phyloP scores from a whole-genome alignment of 1,140 invertebrate genomes.

The Venustaconcha ellipsiformis region DNA sequence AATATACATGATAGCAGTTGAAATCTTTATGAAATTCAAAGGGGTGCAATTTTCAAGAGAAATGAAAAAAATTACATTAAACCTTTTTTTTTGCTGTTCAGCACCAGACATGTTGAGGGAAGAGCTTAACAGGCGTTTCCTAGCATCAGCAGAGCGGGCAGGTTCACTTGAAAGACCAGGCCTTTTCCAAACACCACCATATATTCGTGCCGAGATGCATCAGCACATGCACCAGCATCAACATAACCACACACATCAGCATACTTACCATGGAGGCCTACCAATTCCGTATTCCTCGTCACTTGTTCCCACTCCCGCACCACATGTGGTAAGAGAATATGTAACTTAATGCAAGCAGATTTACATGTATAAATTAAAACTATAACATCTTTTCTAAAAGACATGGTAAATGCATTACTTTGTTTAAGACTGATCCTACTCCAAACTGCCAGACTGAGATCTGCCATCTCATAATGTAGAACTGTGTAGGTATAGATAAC shows the following conservation, averaged over 20 bases:
- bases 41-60: too few species aligned
- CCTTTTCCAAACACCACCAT: slow-evolving; percentile 73
- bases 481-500: too few species aligned
- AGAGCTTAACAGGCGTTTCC: slow-evolving; percentile 91
- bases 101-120: slow-evolving; percentile 84
- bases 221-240: slow-evolving; percentile 74
- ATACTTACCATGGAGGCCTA: slow-evolving; percentile 81
- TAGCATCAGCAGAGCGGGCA: slow-evolving; percentile 80
- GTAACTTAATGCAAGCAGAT: neutral
- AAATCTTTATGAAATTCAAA: too few species aligned
- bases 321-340: slow-evolving; percentile 51
- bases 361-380: neutral
- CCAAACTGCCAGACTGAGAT: too few species aligned
- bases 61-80: too few species aligned
- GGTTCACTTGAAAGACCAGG: slow-evolving; percentile 61
- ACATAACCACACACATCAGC: slow-evolving; percentile 80
- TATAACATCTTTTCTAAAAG: too few species aligned
- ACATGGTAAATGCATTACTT: neutral
- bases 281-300: slow-evolving; percentile 78
- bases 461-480: neutral
- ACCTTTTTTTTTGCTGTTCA: slow-evolving; percentile 36
- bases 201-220: slow-evolving; percentile 78
- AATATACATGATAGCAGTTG: too few species aligned
- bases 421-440: too few species aligned
- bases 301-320: slow-evolving; percentile 56